phyloP scores from a whole-genome alignment of 2,888 invertebrate genomes.

The Argyra leucocephala region DNA sequence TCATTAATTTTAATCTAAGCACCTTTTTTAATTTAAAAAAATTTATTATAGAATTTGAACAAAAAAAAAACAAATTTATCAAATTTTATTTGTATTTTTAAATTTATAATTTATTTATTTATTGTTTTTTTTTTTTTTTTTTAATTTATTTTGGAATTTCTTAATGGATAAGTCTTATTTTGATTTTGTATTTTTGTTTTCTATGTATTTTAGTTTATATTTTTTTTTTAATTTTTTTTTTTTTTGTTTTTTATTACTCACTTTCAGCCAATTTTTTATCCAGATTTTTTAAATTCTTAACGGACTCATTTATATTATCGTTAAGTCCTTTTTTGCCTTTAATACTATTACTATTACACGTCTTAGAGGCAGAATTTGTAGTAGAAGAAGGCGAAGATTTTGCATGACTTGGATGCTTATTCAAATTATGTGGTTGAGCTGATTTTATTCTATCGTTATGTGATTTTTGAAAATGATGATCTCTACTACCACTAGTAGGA shows the following conservation, averaged over 20 bases:
- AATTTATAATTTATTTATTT: too few relatives aligned
- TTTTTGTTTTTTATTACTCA: conserved; percentile 32
- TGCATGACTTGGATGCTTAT: conserved; percentile 18
- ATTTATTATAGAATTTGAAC: not conserved
- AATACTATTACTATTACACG: conserved; percentile 22
- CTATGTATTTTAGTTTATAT: not conserved
- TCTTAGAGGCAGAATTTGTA: conserved; percentile 12
- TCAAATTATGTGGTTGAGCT: conserved; percentile 30
- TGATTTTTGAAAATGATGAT: conserved; percentile 37
- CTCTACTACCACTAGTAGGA: conserved; percentile 38
- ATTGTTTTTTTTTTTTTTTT: too few relatives aligned
- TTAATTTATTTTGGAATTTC: too few relatives aligned
- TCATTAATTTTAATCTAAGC: not conserved
- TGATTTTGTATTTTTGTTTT: too few relatives aligned
- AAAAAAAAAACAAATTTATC: too few relatives aligned
- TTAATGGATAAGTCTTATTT: too few relatives aligned
- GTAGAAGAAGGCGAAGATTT: conserved; percentile 19
- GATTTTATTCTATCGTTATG: conserved; percentile 32
- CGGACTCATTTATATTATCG: conserved; percentile 21
- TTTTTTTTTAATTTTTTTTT: not conserved
- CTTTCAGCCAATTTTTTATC: conserved; percentile 43
- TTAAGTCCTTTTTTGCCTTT: conserved; percentile 22
- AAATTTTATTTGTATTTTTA: too few relatives aligned
- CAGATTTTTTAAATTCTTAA: conserved; percentile 37
- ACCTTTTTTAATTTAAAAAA: not conserved